Percentiles rank a stretch among this genome's conserved stretches.
phyloP scores from a whole-genome alignment of 1,140 invertebrate species.

The Meteorus sp. region DNA sequence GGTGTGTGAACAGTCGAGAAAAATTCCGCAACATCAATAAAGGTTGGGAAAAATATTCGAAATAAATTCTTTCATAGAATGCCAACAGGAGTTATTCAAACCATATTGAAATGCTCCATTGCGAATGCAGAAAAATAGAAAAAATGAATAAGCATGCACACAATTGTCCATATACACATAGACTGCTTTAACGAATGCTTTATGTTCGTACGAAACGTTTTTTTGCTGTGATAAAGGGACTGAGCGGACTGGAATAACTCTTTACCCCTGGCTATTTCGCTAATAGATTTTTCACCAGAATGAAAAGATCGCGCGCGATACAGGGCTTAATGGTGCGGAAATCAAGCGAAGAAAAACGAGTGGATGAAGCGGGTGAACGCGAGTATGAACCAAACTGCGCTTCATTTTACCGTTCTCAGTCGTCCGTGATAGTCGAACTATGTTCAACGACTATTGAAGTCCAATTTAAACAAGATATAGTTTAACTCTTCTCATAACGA shows the following conservation, averaged over 20 bases:
- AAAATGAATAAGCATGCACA: too few relatives aligned
- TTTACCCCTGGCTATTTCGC: conserved; percentile 27
- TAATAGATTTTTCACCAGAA: conserved; percentile 35
- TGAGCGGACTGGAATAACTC: conserved; percentile 19
- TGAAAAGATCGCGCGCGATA: conserved; percentile 33
- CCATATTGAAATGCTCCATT: too few relatives aligned
- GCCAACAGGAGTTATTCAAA: too few relatives aligned
- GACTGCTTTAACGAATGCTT: background rate
- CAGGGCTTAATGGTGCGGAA: conserved; percentile 32
- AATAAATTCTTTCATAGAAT: too few relatives aligned
- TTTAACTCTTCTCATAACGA: background rate
- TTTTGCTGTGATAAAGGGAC: background rate
- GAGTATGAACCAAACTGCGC: too few relatives aligned
- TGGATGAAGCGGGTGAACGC: conserved; percentile 2
- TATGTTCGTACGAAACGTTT: background rate
- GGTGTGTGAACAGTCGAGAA: too few relatives aligned
- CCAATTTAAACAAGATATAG: background rate
- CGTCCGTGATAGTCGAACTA: background rate
- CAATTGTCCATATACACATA: too few relatives aligned
- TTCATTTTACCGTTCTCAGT: background rate
- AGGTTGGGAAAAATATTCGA: too few relatives aligned
- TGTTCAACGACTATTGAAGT: conserved; percentile 3
- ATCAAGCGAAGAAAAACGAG: conserved; percentile 29
- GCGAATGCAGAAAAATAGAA: too few relatives aligned
- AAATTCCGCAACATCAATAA: too few relatives aligned